These are phyloP conservation scores for Fabriciana adippe DNA, from an alignment of 2,888 invertebrate species.

Conservation along the genomic window DNA sequence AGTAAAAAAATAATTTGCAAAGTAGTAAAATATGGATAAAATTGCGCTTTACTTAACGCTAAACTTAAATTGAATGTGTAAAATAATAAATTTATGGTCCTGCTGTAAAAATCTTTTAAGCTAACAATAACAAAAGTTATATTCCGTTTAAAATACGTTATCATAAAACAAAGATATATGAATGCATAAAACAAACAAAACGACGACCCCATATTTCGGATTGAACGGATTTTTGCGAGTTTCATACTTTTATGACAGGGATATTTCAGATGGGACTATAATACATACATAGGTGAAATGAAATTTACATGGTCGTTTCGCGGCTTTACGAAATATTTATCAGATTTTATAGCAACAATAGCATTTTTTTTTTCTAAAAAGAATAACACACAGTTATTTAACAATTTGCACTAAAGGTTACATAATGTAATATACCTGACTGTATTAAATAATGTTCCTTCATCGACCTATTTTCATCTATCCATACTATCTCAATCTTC, in stretches of 20 bases:
- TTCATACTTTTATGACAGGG: slow-evolving; percentile 39
- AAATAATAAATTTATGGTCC: no score
- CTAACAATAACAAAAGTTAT: neutral
- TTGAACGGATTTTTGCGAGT: slow-evolving; percentile 35
- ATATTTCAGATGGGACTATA: slow-evolving; percentile 37
- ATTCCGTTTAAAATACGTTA: slow-evolving; percentile 10
- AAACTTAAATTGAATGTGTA: no score
- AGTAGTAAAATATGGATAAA: neutral
- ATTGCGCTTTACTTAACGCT: neutral
- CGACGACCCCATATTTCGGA: slow-evolving; percentile 10
- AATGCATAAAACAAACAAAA: slow-evolving; percentile 20
- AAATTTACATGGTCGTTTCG: slow-evolving; percentile 23
- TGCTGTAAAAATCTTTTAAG: neutral
- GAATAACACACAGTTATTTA: no score
- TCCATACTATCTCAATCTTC: no score
- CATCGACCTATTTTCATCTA: no score
- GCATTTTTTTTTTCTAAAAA: no score
- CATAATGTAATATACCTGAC: no score
- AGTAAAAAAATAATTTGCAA: neutral
- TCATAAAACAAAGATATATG: slow-evolving; percentile 23
- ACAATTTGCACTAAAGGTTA: no score
- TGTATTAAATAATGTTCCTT: no score
- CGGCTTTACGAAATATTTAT: slow-evolving; percentile 7
- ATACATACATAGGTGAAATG: slow-evolving; percentile 23
- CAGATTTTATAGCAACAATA: neutral